Evolutionary conservation across 2,797 vertebrate species (phyloP).

Genomic region (Sebastes taczanowskii): DNA sequence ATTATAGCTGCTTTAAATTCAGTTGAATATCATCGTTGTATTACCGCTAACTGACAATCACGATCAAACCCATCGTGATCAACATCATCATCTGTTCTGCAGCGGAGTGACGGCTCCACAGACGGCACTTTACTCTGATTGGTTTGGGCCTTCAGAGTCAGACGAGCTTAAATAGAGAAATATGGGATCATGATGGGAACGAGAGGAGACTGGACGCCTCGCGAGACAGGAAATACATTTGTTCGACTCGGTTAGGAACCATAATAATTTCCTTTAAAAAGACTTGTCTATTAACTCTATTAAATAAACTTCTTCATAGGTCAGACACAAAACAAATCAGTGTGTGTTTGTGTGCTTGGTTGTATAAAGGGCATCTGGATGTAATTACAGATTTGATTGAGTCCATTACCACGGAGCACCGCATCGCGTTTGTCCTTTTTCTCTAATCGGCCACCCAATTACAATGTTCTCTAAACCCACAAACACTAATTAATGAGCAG

Average conservation of each 20-base stretch:
- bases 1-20: neutral
- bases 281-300: neutral
- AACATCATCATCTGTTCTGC: neutral
- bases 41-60: neutral
- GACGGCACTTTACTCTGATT: neutral
- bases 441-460: constrained; percentile 52
- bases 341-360: neutral
- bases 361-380: constrained; percentile 54
- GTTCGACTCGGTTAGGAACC: neutral
- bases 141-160: constrained; percentile 2
- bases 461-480: constrained; percentile 44
- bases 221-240: neutral
- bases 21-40: neutral
- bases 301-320: constrained; percentile 7
- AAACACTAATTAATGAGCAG: constrained; percentile 53
- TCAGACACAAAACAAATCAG: constrained; percentile 24
- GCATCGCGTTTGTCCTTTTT: constrained; percentile 45
- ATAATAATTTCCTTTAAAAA: neutral
- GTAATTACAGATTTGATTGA: constrained; percentile 61
- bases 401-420: constrained; percentile 47
- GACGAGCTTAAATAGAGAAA: neutral
- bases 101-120: neutral
- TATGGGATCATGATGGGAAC: neutral
- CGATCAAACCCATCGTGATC: neutral
- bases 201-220: neutral